Conservation (phyloP, 2,888 invertebrate species). For the Frankliniella fusca region DNA sequence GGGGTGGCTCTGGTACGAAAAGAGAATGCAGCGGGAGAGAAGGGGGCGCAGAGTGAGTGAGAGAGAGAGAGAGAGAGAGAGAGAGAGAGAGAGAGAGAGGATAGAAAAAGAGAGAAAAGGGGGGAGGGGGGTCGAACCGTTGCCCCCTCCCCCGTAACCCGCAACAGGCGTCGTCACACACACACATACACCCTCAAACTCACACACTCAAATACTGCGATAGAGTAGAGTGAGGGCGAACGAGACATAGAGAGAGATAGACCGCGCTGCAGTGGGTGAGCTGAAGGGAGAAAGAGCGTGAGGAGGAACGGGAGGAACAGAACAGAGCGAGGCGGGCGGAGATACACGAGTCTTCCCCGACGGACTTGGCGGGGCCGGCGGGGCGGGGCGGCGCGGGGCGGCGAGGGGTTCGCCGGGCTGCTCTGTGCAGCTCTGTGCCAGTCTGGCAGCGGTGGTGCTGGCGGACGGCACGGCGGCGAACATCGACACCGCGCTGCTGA, state of each 20-base stretch:
- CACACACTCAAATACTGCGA: too few species aligned
- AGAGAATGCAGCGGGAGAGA: neutral
- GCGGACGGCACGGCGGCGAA: neutral
- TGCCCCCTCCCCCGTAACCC: too few species aligned
- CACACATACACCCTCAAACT: too few species aligned
- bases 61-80: neutral
- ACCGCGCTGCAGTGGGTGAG: neutral
- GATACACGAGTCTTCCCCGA: neutral
- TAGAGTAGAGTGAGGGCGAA: neutral
- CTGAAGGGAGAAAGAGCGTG: too few species aligned
- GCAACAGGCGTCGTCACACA: too few species aligned
- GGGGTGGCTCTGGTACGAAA: neutral
- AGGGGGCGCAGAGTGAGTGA: neutral
- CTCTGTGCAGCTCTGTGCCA: neutral
- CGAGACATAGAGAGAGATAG: neutral
- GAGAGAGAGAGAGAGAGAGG: neutral
- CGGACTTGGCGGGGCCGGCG: neutral
- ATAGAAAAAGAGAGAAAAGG: neutral
- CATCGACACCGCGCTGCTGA: neutral
- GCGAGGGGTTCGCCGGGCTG: neutral
- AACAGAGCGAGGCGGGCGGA: neutral
- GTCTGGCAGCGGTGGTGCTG: conserved; percentile 5
- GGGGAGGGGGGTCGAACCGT: neutral
- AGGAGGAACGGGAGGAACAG: neutral
- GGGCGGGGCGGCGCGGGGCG: neutral